Evolutionary conservation across 2,113 vertebrate species (phyloP), one percentile per base, ranked within the genome.

Genomic region (Herpailurus yagouaroundi): DNA sequence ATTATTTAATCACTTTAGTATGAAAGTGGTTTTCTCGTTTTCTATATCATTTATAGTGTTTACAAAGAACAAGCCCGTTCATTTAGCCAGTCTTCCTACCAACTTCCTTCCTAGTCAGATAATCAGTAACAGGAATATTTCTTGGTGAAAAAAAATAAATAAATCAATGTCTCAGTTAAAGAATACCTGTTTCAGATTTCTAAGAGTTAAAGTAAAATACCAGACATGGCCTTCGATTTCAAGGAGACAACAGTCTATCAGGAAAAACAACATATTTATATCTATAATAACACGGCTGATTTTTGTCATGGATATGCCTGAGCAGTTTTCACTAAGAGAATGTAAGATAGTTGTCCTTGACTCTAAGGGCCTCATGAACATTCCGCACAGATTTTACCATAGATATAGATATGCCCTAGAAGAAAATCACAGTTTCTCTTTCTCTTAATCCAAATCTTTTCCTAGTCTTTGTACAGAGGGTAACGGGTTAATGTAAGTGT

Each of bases 1-100:
- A 91, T 97, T 94, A 94, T 97, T 97, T 98, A 96, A 97, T 97
- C 92, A 91, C 86, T 93, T 98, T 96, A 97, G 82, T 97, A 97
- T 94, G 87, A 98, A 97, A 95, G 77, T 41, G 74, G 23, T 80
- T 95, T 96, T 66, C 96, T 81, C 69, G n/a, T 97, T 74, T 74
- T 74, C 71, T 41, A 2, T 27, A 25, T 41, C 25, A 23, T 25
- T 74, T 74, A 25, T 74, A 73, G 21, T 74, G 11, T 48, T 91
- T 4, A 41, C 14, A 69, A 36, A 94, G 15, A 92, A 50, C 1
- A 74, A 68, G 33, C 8, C 0, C 2, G 86, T 16, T 73, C 19
- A 45, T 55, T 93, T 13, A 45, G 23, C 29, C 64, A 55, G 23
- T 6, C 19, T 92, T 80, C 31, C 18, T 86, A 1, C 14, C 68